Evolutionary conservation across 2,113 vertebrate species (phyloP).

Genomic region (Tupaia tana): DNA sequence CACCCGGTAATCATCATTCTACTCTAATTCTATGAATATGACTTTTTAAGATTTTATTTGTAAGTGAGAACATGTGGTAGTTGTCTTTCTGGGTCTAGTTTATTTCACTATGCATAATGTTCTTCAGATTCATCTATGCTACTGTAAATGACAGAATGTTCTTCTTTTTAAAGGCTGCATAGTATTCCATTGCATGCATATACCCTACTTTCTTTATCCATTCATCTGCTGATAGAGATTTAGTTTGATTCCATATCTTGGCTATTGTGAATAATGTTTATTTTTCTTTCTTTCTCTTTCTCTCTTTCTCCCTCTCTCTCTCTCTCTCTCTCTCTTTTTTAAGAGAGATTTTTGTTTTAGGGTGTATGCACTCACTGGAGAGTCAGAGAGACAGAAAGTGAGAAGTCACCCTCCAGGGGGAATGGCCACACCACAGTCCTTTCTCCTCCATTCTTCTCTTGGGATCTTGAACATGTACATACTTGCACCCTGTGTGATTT

Average conservation of each 20-base stretch:
- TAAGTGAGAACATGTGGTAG: neutral
- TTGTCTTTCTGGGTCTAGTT: neutral
- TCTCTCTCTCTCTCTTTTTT: no score
- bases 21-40: neutral
- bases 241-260: neutral
- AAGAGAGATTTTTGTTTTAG: no score
- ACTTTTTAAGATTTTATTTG: neutral
- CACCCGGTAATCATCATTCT: neutral
- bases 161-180: neutral
- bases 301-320: no score
- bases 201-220: neutral
- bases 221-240: neutral
- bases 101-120: neutral
- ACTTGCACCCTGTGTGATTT: no score
- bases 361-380: no score
- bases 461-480: no score
- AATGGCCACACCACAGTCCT: no score
- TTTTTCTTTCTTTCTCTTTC: neutral
- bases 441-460: no score
- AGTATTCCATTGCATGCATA: neutral
- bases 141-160: neutral
- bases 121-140: neutral
- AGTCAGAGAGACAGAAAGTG: no score
- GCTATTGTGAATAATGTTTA: neutral
- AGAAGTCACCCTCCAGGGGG: no score